Conservation (phyloP, 1,140 invertebrate species). For the honey bee (Apis mellifera) region Amel_HAv3.1 CM009944.2:6483001-6483500, state of each 20-base stretch:
- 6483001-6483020: neutral
- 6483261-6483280: too few species aligned
- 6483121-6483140: too few species aligned
- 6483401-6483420: neutral
- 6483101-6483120: neutral
- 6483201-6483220: too few species aligned
- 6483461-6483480: neutral
- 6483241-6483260: too few species aligned
- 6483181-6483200: too few species aligned
- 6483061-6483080: neutral
- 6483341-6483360: neutral
- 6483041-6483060: neutral
- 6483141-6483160: too few species aligned
- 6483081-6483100: neutral
- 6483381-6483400: constrained; percentile 4
- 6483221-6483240: too few species aligned
- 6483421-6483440: neutral
- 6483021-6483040: neutral
- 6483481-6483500: neutral
- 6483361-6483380: neutral
- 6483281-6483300: too few species aligned
- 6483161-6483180: too few species aligned
- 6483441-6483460: neutral
- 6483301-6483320: too few species aligned
- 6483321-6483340: too few species aligned